phyloP scores from a whole-genome alignment of 53 echinoderm and acorn worm species.

The Zoroaster sp. region DNA sequence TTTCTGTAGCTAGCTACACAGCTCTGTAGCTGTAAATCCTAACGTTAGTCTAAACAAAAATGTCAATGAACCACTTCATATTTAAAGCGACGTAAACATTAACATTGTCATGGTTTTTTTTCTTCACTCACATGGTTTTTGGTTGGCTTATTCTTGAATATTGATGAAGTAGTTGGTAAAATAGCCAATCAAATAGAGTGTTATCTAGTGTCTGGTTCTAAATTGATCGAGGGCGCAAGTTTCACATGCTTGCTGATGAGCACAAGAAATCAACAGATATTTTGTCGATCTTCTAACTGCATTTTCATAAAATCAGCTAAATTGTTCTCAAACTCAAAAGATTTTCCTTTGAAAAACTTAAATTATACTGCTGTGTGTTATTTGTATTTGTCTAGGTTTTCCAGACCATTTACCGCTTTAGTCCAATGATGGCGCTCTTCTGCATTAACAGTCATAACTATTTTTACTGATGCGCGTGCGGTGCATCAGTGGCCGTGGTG shows the following conservation, averaged over 20 bases:
- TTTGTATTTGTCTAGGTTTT: too few relatives aligned
- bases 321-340: too few relatives aligned
- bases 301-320: too few relatives aligned
- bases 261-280: too few relatives aligned
- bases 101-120: slow-evolving; percentile 27
- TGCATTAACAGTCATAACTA: too few relatives aligned
- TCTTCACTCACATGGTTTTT: background rate
- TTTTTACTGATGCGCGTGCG: too few relatives aligned
- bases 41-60: background rate
- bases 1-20: background rate
- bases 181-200: background rate
- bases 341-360: too few relatives aligned
- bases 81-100: slow-evolving; percentile 23
- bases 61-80: background rate
- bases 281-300: too few relatives aligned
- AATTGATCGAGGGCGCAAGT: background rate
- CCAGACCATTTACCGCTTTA: too few relatives aligned
- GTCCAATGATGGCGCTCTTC: too few relatives aligned
- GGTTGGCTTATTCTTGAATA: slow-evolving; percentile 12
- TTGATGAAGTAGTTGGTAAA: background rate
- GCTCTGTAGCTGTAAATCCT: background rate
- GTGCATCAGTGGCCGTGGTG: too few relatives aligned
- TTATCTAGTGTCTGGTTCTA: background rate
- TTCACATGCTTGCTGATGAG: background rate
- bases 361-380: too few relatives aligned